A percentile compares a stretch with the other conserved stretches of the same genome.
Evolutionary conservation across 92 coral and sea anemone species (phyloP).

Genomic region (Epizoanthus rinbou): DNA sequence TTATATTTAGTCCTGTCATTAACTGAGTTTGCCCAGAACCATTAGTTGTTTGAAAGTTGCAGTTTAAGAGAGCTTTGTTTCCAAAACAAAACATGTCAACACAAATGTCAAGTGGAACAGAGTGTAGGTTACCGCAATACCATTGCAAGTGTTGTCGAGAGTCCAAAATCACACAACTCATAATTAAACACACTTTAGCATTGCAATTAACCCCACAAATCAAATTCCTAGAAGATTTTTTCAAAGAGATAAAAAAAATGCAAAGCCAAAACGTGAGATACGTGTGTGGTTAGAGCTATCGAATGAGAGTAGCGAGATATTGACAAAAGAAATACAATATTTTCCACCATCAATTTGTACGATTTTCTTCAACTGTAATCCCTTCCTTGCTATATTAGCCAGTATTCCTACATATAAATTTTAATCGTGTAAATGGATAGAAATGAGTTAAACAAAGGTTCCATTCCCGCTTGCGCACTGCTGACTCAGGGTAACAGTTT

Average conservation of each 20-base stretch:
- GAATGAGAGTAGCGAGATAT: no score
- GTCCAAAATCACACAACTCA: not conserved
- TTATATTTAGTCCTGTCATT: not conserved
- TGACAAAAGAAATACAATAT: not conserved
- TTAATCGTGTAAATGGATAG: not conserved
- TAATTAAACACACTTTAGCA: not conserved
- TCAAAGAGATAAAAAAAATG: no score
- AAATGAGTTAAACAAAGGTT: not conserved
- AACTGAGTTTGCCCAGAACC: not conserved
- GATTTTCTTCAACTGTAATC: not conserved
- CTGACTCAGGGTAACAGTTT: not conserved
- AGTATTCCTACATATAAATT: no score
- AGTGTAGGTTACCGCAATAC: not conserved
- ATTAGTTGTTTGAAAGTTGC: not conserved
- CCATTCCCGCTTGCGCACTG: not conserved
- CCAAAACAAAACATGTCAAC: not conserved
- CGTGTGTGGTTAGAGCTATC: no score
- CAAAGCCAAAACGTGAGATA: no score
- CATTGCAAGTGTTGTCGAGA: not conserved
- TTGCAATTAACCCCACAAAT: no score
- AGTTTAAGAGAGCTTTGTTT: not conserved
- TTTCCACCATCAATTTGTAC: not conserved
- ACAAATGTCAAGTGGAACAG: slow-evolving; percentile 6
- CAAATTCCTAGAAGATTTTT: no score
- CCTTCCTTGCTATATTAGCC: not conserved